These are phyloP conservation scores for Procavia capensis DNA, from an alignment of 2,113 vertebrate species.

Conservation along the genomic window DNA sequence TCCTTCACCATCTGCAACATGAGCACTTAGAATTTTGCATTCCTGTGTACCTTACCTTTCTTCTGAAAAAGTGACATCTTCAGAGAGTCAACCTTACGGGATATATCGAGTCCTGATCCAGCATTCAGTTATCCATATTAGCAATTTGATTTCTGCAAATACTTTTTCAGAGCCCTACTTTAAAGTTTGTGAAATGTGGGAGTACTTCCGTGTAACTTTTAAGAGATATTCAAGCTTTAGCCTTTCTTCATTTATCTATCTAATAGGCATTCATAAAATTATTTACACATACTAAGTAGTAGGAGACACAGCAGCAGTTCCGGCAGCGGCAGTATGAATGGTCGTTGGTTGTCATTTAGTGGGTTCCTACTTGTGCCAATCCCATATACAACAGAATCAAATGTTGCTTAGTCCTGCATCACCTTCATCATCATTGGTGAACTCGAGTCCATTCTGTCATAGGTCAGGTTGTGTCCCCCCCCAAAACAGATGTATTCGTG, in stretches of 20 bases:
- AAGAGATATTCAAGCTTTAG: background rate
- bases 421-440: too few species aligned
- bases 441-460: too few species aligned
- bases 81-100: background rate
- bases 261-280: background rate
- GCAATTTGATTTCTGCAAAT: slow-evolving; percentile 18
- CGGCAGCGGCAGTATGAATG: too few species aligned
- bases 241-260: background rate
- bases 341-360: background rate
- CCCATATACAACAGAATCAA: too few species aligned
- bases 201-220: background rate
- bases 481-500: too few species aligned
- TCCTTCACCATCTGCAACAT: background rate
- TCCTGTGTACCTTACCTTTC: background rate
- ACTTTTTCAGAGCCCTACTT: background rate
- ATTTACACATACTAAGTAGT: background rate
- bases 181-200: background rate
- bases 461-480: too few species aligned
- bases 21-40: background rate
- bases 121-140: background rate
- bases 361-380: background rate
- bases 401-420: too few species aligned
- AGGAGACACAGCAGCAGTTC: background rate
- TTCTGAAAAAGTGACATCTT: background rate
- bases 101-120: background rate